Evolutionary conservation across 2,888 invertebrate genomes (phyloP).

Genomic region (Cantharis rustica): DNA sequence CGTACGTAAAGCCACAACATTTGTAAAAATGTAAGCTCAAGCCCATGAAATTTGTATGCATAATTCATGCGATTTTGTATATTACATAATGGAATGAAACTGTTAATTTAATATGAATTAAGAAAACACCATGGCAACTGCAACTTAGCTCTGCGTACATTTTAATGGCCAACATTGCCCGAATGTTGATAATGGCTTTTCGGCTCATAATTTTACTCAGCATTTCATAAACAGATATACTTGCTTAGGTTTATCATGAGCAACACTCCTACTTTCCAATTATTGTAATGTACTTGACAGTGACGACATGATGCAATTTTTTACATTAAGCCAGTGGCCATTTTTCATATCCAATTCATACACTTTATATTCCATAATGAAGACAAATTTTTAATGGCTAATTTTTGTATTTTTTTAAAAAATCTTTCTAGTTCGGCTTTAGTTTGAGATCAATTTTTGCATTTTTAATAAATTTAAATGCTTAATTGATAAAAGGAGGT

Average conservation of each 20-base stretch:
- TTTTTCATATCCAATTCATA: not conserved
- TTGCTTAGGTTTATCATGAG: not conserved
- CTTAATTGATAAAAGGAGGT: no score
- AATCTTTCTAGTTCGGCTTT: no score
- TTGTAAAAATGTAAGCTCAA: not conserved
- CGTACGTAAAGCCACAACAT: no score
- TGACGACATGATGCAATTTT: not conserved
- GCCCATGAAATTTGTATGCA: not conserved
- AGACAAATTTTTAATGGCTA: no score
- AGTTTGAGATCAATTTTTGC: no score
- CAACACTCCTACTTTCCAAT: not conserved
- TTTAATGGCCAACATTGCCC: not conserved
- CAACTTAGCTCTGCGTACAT: not conserved
- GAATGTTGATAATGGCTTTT: not conserved
- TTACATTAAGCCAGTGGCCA: not conserved
- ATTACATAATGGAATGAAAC: not conserved
- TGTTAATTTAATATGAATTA: not conserved
- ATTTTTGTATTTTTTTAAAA: no score
- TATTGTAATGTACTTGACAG: not conserved
- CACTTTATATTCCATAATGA: no score
- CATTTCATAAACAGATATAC: not conserved
- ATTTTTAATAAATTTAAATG: no score
- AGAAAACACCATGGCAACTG: no score
- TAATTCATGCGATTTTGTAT: not conserved
- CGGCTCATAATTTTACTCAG: not conserved